Conservation (phyloP, 1,140 invertebrate species). For the Heliconius eleuchia region DNA sequence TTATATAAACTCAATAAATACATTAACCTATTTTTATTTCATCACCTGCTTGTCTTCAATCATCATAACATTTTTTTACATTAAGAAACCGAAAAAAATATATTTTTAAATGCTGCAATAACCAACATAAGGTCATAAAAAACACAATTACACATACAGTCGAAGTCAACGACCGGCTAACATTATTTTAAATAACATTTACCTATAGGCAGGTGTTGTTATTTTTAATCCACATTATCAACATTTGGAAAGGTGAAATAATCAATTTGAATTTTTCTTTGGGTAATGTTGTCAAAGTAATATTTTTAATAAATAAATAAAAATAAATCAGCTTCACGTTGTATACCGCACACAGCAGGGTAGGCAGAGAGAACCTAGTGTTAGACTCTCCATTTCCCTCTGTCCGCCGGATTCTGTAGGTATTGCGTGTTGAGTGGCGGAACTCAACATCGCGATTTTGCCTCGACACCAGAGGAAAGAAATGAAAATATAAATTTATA, state of each 20-base stretch:
- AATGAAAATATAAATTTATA: no score
- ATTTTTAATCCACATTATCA: background rate
- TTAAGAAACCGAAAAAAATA: background rate
- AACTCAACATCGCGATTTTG: no score
- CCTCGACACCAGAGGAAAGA: no score
- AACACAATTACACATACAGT: conserved; percentile 20
- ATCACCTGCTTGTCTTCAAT: background rate
- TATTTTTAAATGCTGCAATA: background rate
- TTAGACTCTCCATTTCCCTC: no score
- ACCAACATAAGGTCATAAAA: conserved; percentile 1
- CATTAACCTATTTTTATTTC: no score
- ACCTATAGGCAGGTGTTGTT: conserved; percentile 11
- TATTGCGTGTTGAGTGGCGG: no score
- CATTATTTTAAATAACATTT: conserved; percentile 11
- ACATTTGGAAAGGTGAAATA: conserved; percentile 2
- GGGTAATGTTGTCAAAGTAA: background rate
- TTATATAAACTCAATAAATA: no score
- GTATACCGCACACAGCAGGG: no score
- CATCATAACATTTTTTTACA: background rate
- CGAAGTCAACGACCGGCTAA: conserved; percentile 2
- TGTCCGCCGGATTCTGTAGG: no score
- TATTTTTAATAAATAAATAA: no score
- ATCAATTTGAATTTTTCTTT: background rate
- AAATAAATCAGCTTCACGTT: no score
- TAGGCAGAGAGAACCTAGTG: no score